Percentiles rank a stretch among this genome's conserved stretches.
phyloP scores from a whole-genome alignment of 2,113 vertebrate genomes.

The Cheilinus undulatus region DNA sequence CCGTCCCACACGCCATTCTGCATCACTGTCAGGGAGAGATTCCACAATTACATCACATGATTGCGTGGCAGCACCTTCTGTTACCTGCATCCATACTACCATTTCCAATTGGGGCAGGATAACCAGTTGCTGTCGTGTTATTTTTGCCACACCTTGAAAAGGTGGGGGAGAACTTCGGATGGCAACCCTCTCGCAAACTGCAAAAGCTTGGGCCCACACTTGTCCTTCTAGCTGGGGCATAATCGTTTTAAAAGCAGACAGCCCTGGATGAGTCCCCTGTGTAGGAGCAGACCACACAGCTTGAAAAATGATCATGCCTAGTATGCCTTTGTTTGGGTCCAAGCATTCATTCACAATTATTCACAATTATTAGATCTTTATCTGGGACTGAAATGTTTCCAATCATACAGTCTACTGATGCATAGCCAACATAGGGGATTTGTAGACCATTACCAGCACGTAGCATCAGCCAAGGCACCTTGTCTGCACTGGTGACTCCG shows the following conservation, averaged over 20 bases:
- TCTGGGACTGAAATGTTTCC: background rate
- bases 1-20: background rate
- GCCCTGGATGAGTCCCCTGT: background rate
- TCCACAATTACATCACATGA: background rate
- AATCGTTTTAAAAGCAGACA: background rate
- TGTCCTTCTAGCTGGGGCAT: background rate
- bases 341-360: constrained; percentile 23
- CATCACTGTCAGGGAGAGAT: background rate
- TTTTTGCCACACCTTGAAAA: background rate
- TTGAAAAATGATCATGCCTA: constrained; percentile 31
- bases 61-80: background rate
- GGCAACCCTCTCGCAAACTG: background rate
- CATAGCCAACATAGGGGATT: constrained; percentile 33
- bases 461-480: constrained; percentile 5
- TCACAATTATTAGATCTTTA: constrained; percentile 17
- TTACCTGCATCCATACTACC: background rate
- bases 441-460: constrained; percentile 19
- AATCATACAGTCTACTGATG: constrained; percentile 11
- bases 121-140: background rate
- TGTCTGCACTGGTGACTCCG: background rate
- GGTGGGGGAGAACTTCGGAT: background rate
- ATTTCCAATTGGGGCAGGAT: background rate
- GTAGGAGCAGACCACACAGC: constrained; percentile 1
- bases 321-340: constrained; percentile 1
- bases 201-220: background rate